Base-by-base conservation (phyloP, 2,797 vertebrate genomes). In the Coregonus sp. region DNA sequence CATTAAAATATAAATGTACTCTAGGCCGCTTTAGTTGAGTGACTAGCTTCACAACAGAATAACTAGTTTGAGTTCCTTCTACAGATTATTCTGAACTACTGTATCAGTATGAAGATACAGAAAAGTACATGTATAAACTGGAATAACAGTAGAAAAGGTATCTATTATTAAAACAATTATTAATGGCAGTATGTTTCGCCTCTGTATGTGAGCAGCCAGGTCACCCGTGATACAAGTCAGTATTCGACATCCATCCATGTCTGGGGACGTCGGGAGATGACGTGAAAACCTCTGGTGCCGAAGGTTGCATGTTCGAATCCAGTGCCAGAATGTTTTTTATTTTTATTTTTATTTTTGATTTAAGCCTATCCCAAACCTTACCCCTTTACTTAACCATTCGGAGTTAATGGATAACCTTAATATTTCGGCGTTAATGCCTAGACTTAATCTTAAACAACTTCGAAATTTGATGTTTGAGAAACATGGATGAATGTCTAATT, bases 1-100 rank as follows among this genome's bases (percentile, higher is more conserved):
- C 5, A 69, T 82, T 35, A 25, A 75, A 80, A 78, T 67, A 68
- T 70, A 51, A 65, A 75, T 77, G 74, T 40, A 54, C 65, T 72
- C 33, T 73, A 78, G 82, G 74, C 74, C 76, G 84, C 81, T 85
- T 31, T 54, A 77, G 72, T 75, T 80, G 35, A 37, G 6, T 40
- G 18, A 70, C 6, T 47, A 4, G 81, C 85, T 61, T 15, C 78
- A 80, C 78, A 81, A 80, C 56, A 75, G 20, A 12, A 68, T 52
- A 80, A 18, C 68, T 71, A 15, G 31, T 87, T 33, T 2, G n/a
- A 33, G 15, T 33, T 33, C 31, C 29, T 31, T 16, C 31, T 33
- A 67, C 65, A 35, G 1, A 67, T 67, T 5, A 6, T 33, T 67
- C 31, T 67, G 12, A 35, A 33, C 29, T 35, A 67, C 66, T 67